These are phyloP conservation scores for Pterobdella sp. DNA, from an alignment of 2,888 invertebrate genomes.

Conservation along the genomic window DNA sequence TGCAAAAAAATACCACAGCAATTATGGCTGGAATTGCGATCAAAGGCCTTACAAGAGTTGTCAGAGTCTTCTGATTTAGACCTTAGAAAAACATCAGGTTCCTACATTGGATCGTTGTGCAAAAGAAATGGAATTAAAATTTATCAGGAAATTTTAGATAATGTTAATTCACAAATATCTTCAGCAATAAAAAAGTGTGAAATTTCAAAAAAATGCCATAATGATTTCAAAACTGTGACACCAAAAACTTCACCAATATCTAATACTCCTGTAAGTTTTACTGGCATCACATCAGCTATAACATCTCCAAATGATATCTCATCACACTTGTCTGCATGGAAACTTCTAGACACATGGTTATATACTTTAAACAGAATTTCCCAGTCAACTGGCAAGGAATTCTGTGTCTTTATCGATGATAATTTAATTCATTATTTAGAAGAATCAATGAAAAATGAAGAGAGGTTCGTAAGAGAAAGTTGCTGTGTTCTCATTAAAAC, in stretches of 20 bases:
- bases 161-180: neutral
- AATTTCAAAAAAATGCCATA: neutral
- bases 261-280: neutral
- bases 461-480: conserved; percentile 21
- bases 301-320: neutral
- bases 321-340: neutral
- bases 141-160: neutral
- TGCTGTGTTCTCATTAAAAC: neutral
- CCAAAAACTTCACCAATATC: neutral
- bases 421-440: neutral
- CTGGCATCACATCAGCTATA: neutral
- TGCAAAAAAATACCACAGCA: neutral
- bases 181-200: neutral
- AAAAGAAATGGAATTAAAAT: neutral
- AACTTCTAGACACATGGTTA: conserved; percentile 23
- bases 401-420: conserved; percentile 1
- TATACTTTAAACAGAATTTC: conserved; percentile 5
- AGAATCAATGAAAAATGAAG: neutral
- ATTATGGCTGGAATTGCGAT: neutral
- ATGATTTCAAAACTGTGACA: neutral
- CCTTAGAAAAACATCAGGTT: conserved; percentile 4
- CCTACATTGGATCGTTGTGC: conserved; percentile 2
- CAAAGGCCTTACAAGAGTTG: neutral
- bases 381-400: neutral
- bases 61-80: neutral